A percentile compares a stretch with the other conserved stretches of the same genome.
These are phyloP conservation scores for Ascaphus truei DNA, from an alignment of 2,113 vertebrate genomes.

Conservation along the genomic window DNA sequence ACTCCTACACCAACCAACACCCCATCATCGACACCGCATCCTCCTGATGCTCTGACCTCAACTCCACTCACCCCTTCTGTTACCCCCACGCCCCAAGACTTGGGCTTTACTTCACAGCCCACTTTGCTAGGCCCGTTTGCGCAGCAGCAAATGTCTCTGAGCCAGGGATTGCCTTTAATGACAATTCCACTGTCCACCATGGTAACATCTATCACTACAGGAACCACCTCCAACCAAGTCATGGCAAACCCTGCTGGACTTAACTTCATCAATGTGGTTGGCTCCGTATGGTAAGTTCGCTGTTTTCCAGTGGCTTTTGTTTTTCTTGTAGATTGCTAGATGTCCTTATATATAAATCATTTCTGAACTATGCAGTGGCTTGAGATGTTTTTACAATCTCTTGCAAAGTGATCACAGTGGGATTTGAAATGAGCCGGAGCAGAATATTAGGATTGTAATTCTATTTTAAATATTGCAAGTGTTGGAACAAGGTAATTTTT, in stretches of 20 bases:
- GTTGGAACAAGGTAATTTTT: too few relatives aligned
- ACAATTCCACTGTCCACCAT: slow-evolving; percentile 94
- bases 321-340: not conserved
- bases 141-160: slow-evolving; percentile 90
- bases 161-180: slow-evolving; percentile 90
- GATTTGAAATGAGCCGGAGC: too few relatives aligned
- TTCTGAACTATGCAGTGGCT: slow-evolving; percentile 3
- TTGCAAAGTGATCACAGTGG: too few relatives aligned
- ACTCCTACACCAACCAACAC: slow-evolving; percentile 93
- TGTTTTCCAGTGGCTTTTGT: slow-evolving; percentile 7
- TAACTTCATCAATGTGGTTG: slow-evolving; percentile 95
- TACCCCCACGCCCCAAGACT: slow-evolving; percentile 79
- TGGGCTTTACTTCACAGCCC: slow-evolving; percentile 74
- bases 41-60: slow-evolving; percentile 75
- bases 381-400: too few relatives aligned
- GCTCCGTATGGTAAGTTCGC: slow-evolving; percentile 86
- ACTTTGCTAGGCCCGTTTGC: slow-evolving; percentile 82
- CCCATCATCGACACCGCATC: slow-evolving; percentile 90
- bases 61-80: slow-evolving; percentile 77
- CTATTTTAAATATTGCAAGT: too few relatives aligned
- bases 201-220: slow-evolving; percentile 88
- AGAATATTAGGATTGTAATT: too few relatives aligned
- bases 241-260: slow-evolving; percentile 87
- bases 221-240: slow-evolving; percentile 86
- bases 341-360: too few relatives aligned